These are phyloP conservation scores for Albula goreensis DNA, from an alignment of 2,113 vertebrate species.

Conservation along the genomic window DNA sequence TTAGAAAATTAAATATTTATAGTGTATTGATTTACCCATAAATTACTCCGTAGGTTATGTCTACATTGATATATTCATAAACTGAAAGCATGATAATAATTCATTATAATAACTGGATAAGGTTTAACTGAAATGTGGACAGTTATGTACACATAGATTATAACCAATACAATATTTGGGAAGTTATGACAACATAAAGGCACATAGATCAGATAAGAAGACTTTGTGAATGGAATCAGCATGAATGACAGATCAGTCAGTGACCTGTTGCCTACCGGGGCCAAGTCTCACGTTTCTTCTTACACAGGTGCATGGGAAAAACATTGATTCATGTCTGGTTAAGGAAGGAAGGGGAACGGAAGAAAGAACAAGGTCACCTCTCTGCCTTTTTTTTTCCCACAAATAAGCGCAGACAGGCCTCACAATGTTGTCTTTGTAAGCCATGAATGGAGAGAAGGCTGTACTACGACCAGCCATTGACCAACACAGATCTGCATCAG, in stretches of 20 bases:
- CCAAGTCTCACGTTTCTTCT: neutral
- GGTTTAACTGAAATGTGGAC: neutral
- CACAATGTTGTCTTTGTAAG: conserved; percentile 34
- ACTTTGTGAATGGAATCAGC: neutral
- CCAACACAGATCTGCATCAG: neutral
- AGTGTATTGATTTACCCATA: no score
- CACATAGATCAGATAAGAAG: neutral
- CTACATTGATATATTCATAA: no score
- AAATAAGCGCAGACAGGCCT: neutral
- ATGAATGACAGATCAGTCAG: neutral
- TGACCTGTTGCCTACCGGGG: neutral
- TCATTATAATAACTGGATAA: neutral
- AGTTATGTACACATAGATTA: neutral
- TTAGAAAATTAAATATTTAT: no score
- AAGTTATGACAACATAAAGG: neutral
- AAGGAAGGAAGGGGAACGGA: neutral
- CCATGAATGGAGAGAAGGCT: conserved; percentile 19
- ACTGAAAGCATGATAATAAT: neutral
- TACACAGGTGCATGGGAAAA: neutral
- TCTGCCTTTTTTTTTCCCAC: conserved; percentile 6
- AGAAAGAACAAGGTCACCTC: neutral
- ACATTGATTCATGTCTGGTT: neutral
- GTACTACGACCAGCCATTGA: conserved; percentile 5
- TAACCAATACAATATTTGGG: neutral
- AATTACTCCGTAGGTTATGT: no score